A percentile compares a stretch with the other conserved stretches of the same genome.
These are phyloP conservation scores for Danaus melanippus DNA, from an alignment of 1,140 invertebrate species.

Conservation along the genomic window DNA sequence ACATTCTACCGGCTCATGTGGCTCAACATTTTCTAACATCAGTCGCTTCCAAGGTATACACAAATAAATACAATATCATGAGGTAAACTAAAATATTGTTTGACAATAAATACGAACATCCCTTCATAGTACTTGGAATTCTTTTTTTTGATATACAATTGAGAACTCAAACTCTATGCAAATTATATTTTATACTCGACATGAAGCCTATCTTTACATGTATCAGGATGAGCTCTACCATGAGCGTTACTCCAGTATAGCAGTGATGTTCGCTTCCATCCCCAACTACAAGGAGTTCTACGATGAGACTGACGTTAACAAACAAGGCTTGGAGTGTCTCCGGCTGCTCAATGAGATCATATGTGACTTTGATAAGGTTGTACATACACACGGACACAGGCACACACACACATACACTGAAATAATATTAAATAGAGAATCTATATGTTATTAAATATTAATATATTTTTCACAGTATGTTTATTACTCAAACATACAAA, in stretches of 20 bases:
- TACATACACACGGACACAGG: too few relatives aligned
- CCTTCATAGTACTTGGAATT: too few relatives aligned
- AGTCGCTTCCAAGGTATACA: constrained; percentile 74
- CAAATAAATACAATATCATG: neutral
- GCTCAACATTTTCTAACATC: constrained; percentile 91
- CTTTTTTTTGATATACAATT: too few relatives aligned
- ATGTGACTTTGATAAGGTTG: constrained; percentile 97
- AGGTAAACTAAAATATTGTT: constrained; percentile 5
- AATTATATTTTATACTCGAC: too few relatives aligned
- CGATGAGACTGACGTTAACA: constrained; percentile 97
- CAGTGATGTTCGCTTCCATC: constrained; percentile 98
- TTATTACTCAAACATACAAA: too few relatives aligned
- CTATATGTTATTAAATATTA: too few relatives aligned
- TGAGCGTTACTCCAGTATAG: constrained; percentile 93
- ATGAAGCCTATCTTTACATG: too few relatives aligned
- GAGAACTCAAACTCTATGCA: too few relatives aligned
- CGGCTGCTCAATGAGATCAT: constrained; percentile 98
- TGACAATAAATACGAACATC: too few relatives aligned
- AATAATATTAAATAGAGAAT: too few relatives aligned
- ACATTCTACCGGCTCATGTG: constrained; percentile 96
- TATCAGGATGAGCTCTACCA: constrained; percentile 89
- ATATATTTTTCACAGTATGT: too few relatives aligned
- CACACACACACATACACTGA: too few relatives aligned
- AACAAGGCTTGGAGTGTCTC: constrained; percentile 96
- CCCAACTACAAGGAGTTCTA: constrained; percentile 99